phyloP scores from a whole-genome alignment of 2,113 vertebrate species.

The Mus spicilegus region DNA sequence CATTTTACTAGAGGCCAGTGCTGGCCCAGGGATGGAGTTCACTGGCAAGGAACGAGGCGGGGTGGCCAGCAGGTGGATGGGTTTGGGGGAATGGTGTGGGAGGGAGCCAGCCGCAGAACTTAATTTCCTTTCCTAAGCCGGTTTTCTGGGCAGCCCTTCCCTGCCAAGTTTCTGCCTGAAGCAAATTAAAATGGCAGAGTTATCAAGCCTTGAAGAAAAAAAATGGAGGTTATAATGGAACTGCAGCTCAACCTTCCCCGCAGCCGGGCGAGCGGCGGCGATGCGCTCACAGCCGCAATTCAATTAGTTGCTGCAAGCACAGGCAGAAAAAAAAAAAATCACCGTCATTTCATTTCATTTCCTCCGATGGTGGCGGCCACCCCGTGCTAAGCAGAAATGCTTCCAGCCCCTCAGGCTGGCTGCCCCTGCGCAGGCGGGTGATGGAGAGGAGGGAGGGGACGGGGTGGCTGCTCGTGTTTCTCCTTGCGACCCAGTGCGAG shows the following conservation, averaged over 20 bases:
- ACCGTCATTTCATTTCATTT: constrained; percentile 61
- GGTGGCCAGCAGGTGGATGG: not conserved
- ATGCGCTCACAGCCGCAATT: constrained; percentile 11
- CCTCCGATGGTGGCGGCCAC: constrained; percentile 54
- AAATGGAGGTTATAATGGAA: constrained; percentile 70
- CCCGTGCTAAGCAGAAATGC: constrained; percentile 68
- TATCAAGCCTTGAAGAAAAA: constrained; percentile 68
- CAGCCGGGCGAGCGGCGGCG: not conserved
- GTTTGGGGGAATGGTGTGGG: not conserved
- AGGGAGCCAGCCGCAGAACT: not conserved
- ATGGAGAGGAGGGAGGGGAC: constrained; percentile 60
- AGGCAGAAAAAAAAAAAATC: constrained; percentile 53
- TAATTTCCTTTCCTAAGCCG: not conserved
- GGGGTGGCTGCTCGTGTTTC: constrained; percentile 79
- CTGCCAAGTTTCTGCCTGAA: constrained; percentile 60
- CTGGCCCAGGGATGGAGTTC: not conserved
- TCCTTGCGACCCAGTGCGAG: constrained; percentile 76
- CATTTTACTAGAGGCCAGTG: not conserved
- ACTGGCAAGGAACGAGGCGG: not conserved
- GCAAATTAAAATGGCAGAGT: constrained; percentile 77
- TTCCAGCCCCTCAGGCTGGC: constrained; percentile 64
- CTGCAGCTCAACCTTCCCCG: constrained; percentile 17
- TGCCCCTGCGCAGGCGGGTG: not conserved
- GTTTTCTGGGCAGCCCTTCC: constrained; percentile 61
- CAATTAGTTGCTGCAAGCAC: constrained; percentile 51